phyloP scores from a whole-genome alignment of 2,888 invertebrate species.

The Nomada fabriciana region DNA sequence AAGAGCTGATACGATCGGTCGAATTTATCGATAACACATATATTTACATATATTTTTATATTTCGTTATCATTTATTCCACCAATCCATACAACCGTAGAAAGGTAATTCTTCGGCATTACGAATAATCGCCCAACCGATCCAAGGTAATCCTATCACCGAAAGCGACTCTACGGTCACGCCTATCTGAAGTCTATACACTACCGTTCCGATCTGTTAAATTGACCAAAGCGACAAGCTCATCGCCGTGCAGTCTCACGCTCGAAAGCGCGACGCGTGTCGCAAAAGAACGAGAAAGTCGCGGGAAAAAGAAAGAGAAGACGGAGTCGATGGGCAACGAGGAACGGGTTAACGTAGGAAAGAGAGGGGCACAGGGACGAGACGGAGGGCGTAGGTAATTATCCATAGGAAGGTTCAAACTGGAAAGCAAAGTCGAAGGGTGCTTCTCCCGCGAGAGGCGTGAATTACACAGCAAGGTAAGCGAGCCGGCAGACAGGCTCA shows the following conservation, averaged over 20 bases:
- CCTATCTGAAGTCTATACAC: too few species aligned
- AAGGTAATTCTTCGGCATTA: too few species aligned
- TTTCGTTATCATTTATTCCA: too few species aligned
- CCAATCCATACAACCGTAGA: too few species aligned
- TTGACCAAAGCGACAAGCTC: slow-evolving; percentile 9
- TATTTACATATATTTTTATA: too few species aligned
- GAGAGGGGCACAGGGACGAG: slow-evolving; percentile 51
- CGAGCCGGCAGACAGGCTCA: slow-evolving; percentile 80
- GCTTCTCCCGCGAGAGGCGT: slow-evolving; percentile 76
- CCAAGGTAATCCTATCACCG: neutral
- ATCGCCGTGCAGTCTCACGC: slow-evolving; percentile 7
- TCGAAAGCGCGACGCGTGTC: slow-evolving; percentile 26
- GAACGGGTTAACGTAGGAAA: slow-evolving; percentile 23
- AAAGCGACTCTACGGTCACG: too few species aligned
- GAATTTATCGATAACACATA: too few species aligned
- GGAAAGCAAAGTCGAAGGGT: slow-evolving; percentile 78
- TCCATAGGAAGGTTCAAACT: slow-evolving; percentile 76
- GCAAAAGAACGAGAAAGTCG: slow-evolving; percentile 33
- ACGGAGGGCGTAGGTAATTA: slow-evolving; percentile 68
- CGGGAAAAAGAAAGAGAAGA: slow-evolving; percentile 17
- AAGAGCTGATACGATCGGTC: too few species aligned
- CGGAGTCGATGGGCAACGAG: neutral
- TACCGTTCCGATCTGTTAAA: slow-evolving; percentile 14
- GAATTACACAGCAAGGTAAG: slow-evolving; percentile 77
- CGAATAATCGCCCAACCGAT: neutral